Evolutionary conservation across 2,113 vertebrate species (phyloP).

Genomic region (Engraulis encrasicolus): DNA sequence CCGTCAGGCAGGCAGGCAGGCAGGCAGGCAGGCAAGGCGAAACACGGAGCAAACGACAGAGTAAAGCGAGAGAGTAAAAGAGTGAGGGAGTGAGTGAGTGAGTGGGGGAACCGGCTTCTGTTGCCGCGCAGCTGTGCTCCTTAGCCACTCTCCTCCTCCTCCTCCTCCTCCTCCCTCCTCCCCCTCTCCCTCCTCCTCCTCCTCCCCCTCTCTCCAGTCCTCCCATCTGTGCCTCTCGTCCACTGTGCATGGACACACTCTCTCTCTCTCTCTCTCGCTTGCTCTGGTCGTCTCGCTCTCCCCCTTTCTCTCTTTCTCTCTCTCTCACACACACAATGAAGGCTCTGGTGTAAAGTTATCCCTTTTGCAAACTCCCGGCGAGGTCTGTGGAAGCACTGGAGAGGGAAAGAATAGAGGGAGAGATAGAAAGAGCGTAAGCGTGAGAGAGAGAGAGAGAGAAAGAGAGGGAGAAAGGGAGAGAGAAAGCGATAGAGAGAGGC

Average conservation of each 20-base stretch:
- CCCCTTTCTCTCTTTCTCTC: slow-evolving; percentile 28
- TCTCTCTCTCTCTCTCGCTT: slow-evolving; percentile 30
- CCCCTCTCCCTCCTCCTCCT: too few species aligned
- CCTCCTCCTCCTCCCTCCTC: slow-evolving; percentile 67
- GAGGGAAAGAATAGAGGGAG: slow-evolving; percentile 49
- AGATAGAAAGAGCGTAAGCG: too few species aligned
- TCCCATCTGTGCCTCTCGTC: slow-evolving; percentile 62
- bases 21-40: too few species aligned
- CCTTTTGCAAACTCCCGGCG: background rate
- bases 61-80: slow-evolving; percentile 22
- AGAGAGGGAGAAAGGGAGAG: slow-evolving; percentile 46
- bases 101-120: slow-evolving; percentile 69
- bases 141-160: slow-evolving; percentile 68
- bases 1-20: slow-evolving; percentile 79
- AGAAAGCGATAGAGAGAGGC: slow-evolving; percentile 50
- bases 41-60: too few species aligned
- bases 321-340: slow-evolving; percentile 1
- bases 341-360: slow-evolving; percentile 5
- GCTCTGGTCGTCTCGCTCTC: too few species aligned
- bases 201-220: too few species aligned
- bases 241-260: background rate
- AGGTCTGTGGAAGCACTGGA: slow-evolving; percentile 20
- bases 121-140: slow-evolving; percentile 83
- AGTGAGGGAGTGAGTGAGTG: slow-evolving; percentile 26
- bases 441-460: slow-evolving; percentile 47